Evolutionary conservation across 2,888 invertebrate genomes (phyloP).

Genomic region (Sceliomorpha sp.): DNA sequence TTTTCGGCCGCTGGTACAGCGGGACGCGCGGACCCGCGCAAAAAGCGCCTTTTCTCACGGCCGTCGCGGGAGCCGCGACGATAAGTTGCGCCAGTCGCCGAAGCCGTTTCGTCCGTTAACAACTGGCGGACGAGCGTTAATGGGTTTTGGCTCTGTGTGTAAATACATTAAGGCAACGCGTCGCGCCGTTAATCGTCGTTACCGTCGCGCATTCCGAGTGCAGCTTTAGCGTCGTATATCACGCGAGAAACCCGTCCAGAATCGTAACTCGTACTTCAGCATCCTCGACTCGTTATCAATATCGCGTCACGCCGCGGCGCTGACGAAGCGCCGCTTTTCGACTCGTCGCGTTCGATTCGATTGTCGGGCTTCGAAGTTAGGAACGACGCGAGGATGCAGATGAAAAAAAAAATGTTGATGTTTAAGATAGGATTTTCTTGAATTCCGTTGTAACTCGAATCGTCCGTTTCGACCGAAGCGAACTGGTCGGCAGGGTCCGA

Average conservation of each 20-base stretch:
- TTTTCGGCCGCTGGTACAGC: too few relatives aligned
- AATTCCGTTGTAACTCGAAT: too few relatives aligned
- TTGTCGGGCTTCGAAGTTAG: too few relatives aligned
- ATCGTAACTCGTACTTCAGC: conserved; percentile 8
- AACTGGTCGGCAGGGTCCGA: too few relatives aligned
- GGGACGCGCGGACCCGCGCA: background rate
- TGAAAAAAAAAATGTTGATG: too few relatives aligned
- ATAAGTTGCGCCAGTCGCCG: conserved; percentile 12
- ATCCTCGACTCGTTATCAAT: background rate
- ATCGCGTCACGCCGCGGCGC: conserved; percentile 3
- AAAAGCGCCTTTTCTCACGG: conserved; percentile 13
- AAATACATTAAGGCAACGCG: conserved; percentile 52
- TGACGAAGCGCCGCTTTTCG: conserved; percentile 23
- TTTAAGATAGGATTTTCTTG: too few relatives aligned
- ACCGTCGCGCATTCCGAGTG: conserved; percentile 37
- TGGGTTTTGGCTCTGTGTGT: conserved; percentile 52
- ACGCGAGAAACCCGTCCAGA: conserved; percentile 3
- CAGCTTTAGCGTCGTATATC: conserved; percentile 12
- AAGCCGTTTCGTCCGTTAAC: conserved; percentile 7
- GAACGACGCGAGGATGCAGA: too few relatives aligned
- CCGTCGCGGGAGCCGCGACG: conserved; percentile 13
- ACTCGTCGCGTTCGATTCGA: too few relatives aligned
- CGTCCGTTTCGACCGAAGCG: too few relatives aligned
- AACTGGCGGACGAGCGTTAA: conserved; percentile 39
- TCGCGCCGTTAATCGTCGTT: conserved; percentile 53